phyloP scores from a whole-genome alignment of 2,797 vertebrate species.

The Coendou prehensilis region DNA sequence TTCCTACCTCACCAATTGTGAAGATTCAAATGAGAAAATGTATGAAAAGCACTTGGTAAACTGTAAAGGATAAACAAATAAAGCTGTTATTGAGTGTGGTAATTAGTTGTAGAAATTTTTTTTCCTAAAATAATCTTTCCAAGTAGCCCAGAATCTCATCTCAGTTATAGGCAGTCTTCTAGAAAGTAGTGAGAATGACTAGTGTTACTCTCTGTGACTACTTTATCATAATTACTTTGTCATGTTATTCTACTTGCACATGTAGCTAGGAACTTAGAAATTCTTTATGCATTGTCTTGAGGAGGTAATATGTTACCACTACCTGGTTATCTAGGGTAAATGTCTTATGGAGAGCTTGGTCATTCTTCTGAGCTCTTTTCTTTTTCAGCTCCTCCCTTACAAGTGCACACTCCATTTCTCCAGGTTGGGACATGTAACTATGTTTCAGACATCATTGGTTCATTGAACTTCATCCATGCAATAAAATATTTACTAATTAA shows the following conservation, averaged over 20 bases:
- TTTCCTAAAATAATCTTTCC: background rate
- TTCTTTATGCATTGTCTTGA: background rate
- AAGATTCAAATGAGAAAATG: slow-evolving; percentile 46
- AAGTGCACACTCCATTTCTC: background rate
- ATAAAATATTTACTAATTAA: background rate
- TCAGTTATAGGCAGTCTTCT: background rate
- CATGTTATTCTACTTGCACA: background rate
- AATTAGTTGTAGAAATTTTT: background rate
- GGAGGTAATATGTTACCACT: background rate
- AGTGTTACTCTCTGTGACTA: background rate
- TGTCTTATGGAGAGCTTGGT: background rate
- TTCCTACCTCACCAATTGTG: background rate
- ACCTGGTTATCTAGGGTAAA: background rate
- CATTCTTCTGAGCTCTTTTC: background rate
- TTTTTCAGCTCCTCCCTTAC: background rate
- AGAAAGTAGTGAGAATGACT: background rate
- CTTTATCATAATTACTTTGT: background rate
- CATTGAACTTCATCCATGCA: background rate
- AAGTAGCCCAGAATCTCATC: background rate
- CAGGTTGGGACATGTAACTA: no score
- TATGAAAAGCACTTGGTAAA: slow-evolving; percentile 65
- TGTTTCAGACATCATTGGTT: no score
- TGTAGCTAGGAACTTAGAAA: background rate
- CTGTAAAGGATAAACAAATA: slow-evolving; percentile 55
- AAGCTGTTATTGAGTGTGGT: slow-evolving; percentile 29